These are phyloP conservation scores for Pyrochroa serraticornis DNA, from an alignment of 2,888 invertebrate species.

Conservation along the genomic window DNA sequence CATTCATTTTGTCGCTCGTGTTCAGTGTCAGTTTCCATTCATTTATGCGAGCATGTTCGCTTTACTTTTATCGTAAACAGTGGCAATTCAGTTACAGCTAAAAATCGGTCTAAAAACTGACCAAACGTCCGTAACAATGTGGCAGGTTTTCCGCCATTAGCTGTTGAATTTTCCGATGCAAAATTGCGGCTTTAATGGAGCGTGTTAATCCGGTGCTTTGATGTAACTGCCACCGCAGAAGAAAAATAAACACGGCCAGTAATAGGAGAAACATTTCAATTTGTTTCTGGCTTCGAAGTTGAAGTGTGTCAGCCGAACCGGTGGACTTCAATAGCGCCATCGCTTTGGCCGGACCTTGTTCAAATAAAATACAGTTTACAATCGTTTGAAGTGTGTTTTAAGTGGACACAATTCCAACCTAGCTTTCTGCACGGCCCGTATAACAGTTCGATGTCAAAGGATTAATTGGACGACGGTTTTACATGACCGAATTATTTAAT, in stretches of 20 bases:
- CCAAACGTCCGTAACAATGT: too few relatives aligned
- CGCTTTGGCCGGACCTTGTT: slow-evolving; percentile 33
- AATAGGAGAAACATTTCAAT: slow-evolving; percentile 30
- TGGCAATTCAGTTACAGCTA: too few relatives aligned
- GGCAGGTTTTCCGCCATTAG: too few relatives aligned
- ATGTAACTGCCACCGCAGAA: slow-evolving; percentile 10
- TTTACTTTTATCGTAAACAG: too few relatives aligned
- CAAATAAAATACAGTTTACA: slow-evolving; percentile 38
- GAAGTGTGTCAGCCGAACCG: slow-evolving; percentile 25
- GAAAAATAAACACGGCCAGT: slow-evolving; percentile 24
- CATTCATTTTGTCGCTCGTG: too few relatives aligned
- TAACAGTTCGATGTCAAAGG: slow-evolving; percentile 40
- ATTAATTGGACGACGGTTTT: slow-evolving; percentile 38
- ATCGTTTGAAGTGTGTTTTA: slow-evolving; percentile 43
- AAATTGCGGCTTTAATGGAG: slow-evolving; percentile 1
- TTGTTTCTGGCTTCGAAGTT: slow-evolving; percentile 28
- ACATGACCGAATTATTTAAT: slow-evolving; percentile 20
- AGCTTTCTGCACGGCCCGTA: slow-evolving; percentile 16
- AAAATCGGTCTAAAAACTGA: too few relatives aligned
- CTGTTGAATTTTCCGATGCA: too few relatives aligned
- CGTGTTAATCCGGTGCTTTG: slow-evolving; percentile 17
- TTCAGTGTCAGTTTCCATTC: too few relatives aligned
- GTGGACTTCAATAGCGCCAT: slow-evolving; percentile 16
- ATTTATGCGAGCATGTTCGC: too few relatives aligned
- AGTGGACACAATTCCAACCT: slow-evolving; percentile 36